Evolutionary conservation across 2,888 invertebrate genomes (phyloP).

Genomic region (Platycnemis pennipes): DNA sequence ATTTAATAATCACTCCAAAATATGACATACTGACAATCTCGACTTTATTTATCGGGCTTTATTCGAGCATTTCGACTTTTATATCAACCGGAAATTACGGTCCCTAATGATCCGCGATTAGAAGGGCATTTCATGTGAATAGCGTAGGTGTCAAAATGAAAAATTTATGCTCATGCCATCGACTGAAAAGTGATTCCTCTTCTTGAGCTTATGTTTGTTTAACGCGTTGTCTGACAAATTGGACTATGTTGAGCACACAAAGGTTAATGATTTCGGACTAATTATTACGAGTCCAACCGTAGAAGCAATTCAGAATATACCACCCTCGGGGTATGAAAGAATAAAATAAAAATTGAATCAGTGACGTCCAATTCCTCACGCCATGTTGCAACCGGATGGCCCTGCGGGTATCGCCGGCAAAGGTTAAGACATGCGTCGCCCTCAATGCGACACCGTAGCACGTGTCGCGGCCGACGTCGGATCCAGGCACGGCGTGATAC

Average conservation of each 20-base stretch:
- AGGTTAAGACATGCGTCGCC: background rate
- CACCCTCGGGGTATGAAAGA: background rate
- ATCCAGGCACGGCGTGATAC: constrained; percentile 62
- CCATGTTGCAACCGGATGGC: background rate
- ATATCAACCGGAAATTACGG: background rate
- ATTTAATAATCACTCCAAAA: too few species aligned
- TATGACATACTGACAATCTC: too few species aligned
- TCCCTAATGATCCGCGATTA: background rate
- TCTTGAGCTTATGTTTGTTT: background rate
- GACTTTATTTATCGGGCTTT: background rate
- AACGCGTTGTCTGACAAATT: background rate
- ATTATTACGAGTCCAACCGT: background rate
- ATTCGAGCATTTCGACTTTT: background rate
- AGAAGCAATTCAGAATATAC: background rate
- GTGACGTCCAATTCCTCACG: background rate
- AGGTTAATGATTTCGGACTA: background rate
- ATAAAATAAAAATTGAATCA: background rate
- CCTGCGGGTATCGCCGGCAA: background rate
- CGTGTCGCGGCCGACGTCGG: background rate
- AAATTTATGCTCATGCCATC: background rate
- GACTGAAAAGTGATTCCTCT: background rate
- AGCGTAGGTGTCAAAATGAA: background rate
- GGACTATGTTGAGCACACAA: background rate
- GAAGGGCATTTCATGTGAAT: background rate
- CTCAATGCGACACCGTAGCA: background rate